phyloP scores from a whole-genome alignment of 2,113 vertebrate species.

The Grammomys surdaster region DNA sequence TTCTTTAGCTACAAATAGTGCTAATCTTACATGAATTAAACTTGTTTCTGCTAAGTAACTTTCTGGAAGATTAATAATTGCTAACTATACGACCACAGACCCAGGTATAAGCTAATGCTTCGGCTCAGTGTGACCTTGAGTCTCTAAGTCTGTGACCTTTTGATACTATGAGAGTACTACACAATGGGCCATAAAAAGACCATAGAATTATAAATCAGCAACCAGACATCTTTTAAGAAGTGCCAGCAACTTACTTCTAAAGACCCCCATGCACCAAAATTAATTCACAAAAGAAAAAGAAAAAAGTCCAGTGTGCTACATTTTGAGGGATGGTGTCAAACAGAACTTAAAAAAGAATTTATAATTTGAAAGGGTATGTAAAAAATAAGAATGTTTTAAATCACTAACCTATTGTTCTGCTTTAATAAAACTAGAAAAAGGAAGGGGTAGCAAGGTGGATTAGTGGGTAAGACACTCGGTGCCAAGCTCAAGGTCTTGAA shows the following conservation, averaged over 20 bases:
- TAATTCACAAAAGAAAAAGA: constrained; percentile 34
- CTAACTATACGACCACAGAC: neutral
- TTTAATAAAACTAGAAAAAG: constrained; percentile 54
- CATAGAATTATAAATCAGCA: constrained; percentile 28
- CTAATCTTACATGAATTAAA: constrained; percentile 1
- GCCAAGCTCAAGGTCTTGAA: neutral
- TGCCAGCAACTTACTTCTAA: neutral
- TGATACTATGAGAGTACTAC: neutral
- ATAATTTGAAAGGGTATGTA: neutral
- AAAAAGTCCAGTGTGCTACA: neutral
- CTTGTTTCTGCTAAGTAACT: neutral
- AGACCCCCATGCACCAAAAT: constrained; percentile 26
- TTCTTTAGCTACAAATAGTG: constrained; percentile 21
- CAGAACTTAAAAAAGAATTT: neutral
- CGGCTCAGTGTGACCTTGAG: neutral
- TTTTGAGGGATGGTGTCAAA: neutral
- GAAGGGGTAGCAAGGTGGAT: neutral
- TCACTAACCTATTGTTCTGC: constrained; percentile 8
- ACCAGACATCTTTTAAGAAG: neutral
- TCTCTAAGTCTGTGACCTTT: neutral
- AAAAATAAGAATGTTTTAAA: constrained; percentile 36
- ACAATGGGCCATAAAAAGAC: neutral
- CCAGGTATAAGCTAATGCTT: neutral
- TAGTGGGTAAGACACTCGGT: neutral
- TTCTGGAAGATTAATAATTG: constrained; percentile 5